phyloP scores from a whole-genome alignment of 2,113 vertebrate genomes.

The Machaerirhynchus nigripectus region DNA sequence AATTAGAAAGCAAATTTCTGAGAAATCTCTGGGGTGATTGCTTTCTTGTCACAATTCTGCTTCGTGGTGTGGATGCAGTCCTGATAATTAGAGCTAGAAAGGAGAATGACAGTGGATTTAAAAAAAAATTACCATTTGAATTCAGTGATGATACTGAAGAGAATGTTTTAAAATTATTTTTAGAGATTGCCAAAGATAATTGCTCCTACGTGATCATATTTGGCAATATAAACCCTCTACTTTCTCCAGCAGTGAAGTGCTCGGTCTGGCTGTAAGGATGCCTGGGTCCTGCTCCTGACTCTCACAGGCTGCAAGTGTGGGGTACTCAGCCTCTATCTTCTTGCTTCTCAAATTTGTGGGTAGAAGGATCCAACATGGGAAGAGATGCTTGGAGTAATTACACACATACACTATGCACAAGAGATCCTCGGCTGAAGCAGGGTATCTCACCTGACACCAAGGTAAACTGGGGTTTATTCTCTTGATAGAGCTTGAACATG shows the following conservation, averaged over 20 bases:
- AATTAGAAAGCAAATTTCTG: slow-evolving; percentile 44
- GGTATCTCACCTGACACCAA: neutral
- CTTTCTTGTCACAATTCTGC: slow-evolving; percentile 31
- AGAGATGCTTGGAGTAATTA: neutral
- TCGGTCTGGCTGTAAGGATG: neutral
- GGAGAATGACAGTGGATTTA: neutral
- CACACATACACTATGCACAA: accelerated
- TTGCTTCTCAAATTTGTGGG: neutral
- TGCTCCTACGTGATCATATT: neutral
- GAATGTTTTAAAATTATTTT: slow-evolving; percentile 15
- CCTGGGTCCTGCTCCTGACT: neutral
- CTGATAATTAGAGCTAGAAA: slow-evolving; percentile 25
- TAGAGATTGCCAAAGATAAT: slow-evolving; percentile 4
- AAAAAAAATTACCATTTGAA: neutral
- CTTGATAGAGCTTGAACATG: neutral
- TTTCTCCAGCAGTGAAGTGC: neutral
- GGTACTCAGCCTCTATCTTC: neutral
- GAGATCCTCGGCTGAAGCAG: neutral
- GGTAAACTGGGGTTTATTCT: neutral
- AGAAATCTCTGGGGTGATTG: slow-evolving; percentile 16
- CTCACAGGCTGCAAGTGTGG: accelerated
- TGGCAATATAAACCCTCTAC: neutral
- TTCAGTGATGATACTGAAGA: slow-evolving; percentile 2
- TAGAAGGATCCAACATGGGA: neutral
- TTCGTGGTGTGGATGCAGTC: slow-evolving; percentile 12